These are phyloP conservation scores for Melanerpes aurifrons DNA, from an alignment of 2,113 vertebrate species.

Conservation along the genomic window DNA sequence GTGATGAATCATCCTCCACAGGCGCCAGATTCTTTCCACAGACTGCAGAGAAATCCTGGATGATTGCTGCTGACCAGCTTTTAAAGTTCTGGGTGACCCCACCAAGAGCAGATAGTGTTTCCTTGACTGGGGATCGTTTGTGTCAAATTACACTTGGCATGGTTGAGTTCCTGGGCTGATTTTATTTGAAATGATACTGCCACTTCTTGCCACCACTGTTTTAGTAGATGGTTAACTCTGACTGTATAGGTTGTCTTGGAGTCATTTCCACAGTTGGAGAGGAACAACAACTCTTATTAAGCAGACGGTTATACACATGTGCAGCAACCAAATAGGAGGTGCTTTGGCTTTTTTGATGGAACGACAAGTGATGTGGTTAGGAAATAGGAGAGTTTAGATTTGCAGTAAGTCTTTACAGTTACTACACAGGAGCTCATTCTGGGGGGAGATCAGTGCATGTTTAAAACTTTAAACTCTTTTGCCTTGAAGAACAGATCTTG, in stretches of 20 bases:
- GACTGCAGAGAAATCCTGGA: background rate
- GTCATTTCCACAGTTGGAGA: background rate
- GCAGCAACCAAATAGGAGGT: background rate
- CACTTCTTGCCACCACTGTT: background rate
- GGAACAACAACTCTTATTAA: background rate
- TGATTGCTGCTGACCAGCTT: background rate
- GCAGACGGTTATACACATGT: rapidly evolving
- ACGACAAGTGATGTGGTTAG: background rate
- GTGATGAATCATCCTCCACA: background rate
- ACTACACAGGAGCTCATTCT: background rate
- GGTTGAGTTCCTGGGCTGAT: background rate
- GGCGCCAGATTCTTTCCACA: background rate
- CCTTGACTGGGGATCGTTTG: background rate
- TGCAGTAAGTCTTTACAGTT: background rate
- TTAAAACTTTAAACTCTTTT: background rate
- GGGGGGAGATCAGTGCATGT: background rate
- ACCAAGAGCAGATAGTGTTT: background rate
- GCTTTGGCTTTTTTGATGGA: background rate
- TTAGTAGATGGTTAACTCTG: background rate
- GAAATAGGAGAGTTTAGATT: background rate
- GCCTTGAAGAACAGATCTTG: background rate
- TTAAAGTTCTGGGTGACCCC: background rate
- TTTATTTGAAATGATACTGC: background rate
- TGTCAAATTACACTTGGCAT: background rate
- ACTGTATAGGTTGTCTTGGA: background rate